phyloP scores from a whole-genome alignment of 2,888 invertebrate genomes.

The Orthonevra nobilis region DNA sequence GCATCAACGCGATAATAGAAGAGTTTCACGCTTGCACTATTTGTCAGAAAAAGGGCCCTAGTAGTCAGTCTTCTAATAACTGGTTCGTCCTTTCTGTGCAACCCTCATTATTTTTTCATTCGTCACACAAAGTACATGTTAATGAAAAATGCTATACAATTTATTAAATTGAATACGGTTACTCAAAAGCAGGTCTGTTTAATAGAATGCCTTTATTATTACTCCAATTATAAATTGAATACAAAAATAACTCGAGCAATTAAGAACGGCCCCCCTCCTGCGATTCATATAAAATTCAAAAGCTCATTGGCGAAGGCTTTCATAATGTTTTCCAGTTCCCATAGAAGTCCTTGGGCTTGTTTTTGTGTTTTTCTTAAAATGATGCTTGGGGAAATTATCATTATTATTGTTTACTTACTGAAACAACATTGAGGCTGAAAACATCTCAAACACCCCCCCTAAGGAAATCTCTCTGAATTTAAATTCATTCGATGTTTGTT shows the following conservation, averaged over 20 bases:
- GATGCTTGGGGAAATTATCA: background rate
- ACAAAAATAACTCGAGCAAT: background rate
- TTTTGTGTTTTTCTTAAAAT: background rate
- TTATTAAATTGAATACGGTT: background rate
- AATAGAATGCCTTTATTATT: background rate
- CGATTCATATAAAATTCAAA: background rate
- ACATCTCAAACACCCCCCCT: background rate
- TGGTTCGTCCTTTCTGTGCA: too few species aligned
- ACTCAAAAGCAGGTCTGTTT: background rate
- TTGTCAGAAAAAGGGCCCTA: too few species aligned
- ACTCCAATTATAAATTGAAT: background rate
- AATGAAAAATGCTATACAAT: too few species aligned
- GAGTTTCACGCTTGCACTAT: too few species aligned
- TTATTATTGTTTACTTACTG: constrained; percentile 8
- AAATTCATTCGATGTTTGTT: too few species aligned
- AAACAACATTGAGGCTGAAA: background rate
- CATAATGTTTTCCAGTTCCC: background rate
- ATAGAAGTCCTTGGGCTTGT: background rate
- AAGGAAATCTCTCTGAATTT: background rate
- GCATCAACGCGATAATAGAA: too few species aligned
- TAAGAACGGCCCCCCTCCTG: background rate
- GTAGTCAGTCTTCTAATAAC: too few species aligned
- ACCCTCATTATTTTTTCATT: too few species aligned
- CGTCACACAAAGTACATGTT: too few species aligned
- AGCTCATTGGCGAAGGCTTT: background rate